A percentile compares a stretch with the other conserved stretches of the same genome.
Conservation (phyloP, 2,888 invertebrate genomes). For the Dichetophora obliterata region DNA sequence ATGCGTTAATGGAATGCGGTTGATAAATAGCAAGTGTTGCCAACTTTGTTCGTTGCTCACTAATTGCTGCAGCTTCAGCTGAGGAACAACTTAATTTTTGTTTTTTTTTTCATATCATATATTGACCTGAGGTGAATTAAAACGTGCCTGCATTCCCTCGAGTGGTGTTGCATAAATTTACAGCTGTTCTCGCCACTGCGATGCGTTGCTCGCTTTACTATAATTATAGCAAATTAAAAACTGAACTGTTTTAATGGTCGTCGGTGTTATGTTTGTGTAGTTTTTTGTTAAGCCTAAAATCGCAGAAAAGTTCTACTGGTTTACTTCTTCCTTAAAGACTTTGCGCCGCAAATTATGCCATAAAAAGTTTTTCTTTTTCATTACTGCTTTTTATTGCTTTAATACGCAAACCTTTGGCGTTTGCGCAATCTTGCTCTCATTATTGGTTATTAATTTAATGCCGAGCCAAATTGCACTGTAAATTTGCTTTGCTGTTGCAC, state of each 20-base stretch:
- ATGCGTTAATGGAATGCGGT: not conserved
- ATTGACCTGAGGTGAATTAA: not conserved
- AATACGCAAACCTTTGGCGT: conserved; percentile 15
- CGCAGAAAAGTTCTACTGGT: not conserved
- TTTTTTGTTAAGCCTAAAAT: not conserved
- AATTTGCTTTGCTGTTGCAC: conserved; percentile 31
- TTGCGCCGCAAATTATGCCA: conserved; percentile 25
- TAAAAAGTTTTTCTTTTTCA: conserved; percentile 20
- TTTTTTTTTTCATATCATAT: not conserved
- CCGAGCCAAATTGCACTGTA: conserved; percentile 33
- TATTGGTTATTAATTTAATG: conserved; percentile 40
- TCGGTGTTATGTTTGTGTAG: not conserved
- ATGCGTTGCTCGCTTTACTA: conserved; percentile 5
- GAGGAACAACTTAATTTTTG: conserved; percentile 18
- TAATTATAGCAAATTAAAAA: conserved; percentile 35
- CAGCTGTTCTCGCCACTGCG: conserved; percentile 21
- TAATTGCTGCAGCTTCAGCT: not conserved
- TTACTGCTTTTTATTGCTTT: not conserved
- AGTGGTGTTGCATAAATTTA: conserved; percentile 22
- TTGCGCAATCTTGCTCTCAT: conserved; percentile 28
- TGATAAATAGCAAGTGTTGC: not conserved
- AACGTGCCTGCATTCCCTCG: not conserved
- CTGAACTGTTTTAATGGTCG: conserved; percentile 8
- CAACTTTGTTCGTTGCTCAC: not conserved
- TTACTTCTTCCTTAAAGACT: not conserved